A percentile compares a stretch with the other conserved stretches of the same genome.
phyloP scores from a whole-genome alignment of 1,140 invertebrate species.

The Drosophila bocqueti region DNA sequence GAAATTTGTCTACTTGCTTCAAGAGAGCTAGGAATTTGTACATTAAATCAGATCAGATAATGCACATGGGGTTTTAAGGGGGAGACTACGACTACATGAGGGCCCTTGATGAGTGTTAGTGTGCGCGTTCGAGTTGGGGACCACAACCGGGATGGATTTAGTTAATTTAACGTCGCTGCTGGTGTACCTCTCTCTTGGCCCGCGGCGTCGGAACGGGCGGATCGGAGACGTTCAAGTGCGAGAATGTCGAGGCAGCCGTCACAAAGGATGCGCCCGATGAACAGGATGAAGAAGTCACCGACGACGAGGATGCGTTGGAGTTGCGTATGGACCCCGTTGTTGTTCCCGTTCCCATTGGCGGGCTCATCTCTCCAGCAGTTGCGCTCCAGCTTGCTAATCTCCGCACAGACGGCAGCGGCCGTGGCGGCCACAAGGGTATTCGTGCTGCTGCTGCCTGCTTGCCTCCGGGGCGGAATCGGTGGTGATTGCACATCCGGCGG shows the following conservation, averaged over 20 bases:
- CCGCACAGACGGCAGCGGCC: constrained; percentile 73
- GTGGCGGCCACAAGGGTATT: constrained; percentile 72
- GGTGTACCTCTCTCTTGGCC: constrained; percentile 82
- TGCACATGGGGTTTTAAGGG: neutral
- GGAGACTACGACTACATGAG: constrained; percentile 23
- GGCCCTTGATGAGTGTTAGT: constrained; percentile 55
- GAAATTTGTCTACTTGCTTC: neutral
- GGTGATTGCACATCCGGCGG: constrained; percentile 82
- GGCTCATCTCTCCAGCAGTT: constrained; percentile 76
- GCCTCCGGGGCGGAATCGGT: constrained; percentile 79
- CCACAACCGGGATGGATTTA: constrained; percentile 69
- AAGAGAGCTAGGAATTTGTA: neutral
- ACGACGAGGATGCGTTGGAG: constrained; percentile 61
- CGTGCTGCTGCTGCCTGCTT: constrained; percentile 57
- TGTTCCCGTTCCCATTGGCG: constrained; percentile 23
- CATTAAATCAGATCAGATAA: neutral
- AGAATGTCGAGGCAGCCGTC: constrained; percentile 76
- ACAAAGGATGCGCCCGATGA: constrained; percentile 79
- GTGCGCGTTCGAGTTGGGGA: constrained; percentile 40
- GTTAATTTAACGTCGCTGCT: constrained; percentile 57
- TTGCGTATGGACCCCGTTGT: constrained; percentile 51
- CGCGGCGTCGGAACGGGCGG: constrained; percentile 76
- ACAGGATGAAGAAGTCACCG: constrained; percentile 56
- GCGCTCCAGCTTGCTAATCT: constrained; percentile 74
- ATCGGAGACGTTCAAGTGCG: constrained; percentile 70